phyloP scores from a whole-genome alignment of 2,888 invertebrate species.

The Uloborus plumipes region DNA sequence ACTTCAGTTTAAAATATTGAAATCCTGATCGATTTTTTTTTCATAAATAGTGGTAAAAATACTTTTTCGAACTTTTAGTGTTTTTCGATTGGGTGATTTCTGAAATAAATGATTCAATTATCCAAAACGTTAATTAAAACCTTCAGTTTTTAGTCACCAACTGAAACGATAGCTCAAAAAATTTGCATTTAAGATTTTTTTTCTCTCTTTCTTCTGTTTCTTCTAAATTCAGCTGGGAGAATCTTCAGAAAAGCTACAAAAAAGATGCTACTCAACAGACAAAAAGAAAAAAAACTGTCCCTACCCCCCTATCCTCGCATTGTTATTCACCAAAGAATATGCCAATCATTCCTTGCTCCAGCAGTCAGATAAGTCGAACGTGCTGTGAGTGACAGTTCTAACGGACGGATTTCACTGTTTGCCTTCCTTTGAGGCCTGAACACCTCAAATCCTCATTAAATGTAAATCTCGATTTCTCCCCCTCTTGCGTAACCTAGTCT shows the following conservation, averaged over 20 bases:
- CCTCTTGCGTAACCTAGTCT: constrained; percentile 21
- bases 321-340: constrained; percentile 48
- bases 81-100: no score
- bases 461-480: constrained; percentile 51
- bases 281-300: constrained; percentile 3
- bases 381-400: constrained; percentile 55
- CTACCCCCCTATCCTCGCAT: constrained; percentile 7
- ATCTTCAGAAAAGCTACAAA: not conserved
- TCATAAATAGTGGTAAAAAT: no score
- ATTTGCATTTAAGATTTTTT: no score
- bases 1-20: no score
- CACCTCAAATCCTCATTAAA: constrained; percentile 65
- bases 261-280: not conserved
- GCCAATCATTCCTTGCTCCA: constrained; percentile 48
- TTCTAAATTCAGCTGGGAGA: no score
- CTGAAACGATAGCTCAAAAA: no score
- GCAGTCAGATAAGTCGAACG: constrained; percentile 42
- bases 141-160: no score
- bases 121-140: no score
- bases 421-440: constrained; percentile 60
- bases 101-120: no score
- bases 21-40: no score
- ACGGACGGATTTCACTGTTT: constrained; percentile 56
- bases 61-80: no score
- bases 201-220: no score